These are phyloP conservation scores for Syrmaticus mikado DNA, from an alignment of 2,113 vertebrate genomes.

Conservation along the genomic window DNA sequence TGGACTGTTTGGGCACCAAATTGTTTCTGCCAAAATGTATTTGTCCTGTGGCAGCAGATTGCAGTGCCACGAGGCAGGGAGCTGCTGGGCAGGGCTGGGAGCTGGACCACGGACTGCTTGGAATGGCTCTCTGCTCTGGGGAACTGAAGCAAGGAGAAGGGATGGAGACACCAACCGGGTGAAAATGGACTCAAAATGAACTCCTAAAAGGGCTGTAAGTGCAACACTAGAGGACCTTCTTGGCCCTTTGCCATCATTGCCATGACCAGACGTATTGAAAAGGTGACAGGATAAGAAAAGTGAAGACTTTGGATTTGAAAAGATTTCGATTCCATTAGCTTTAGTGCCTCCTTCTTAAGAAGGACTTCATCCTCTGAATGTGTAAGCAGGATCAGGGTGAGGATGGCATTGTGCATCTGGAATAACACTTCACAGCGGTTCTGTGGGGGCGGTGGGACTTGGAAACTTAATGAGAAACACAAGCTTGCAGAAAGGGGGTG, in stretches of 20 bases:
- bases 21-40: not conserved
- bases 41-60: not conserved
- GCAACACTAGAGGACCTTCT: not conserved
- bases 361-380: not conserved
- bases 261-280: not conserved
- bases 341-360: not conserved
- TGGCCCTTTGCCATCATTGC: not conserved
- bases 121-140: not conserved
- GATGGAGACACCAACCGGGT: not conserved
- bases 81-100: not conserved
- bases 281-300: not conserved
- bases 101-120: not conserved
- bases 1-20: conserved; percentile 7
- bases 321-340: not conserved
- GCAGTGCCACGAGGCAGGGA: not conserved
- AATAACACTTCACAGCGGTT: not conserved
- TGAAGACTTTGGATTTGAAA: not conserved
- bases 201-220: not conserved
- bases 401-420: conserved; percentile 33
- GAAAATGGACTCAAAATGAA: not conserved
- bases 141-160: not conserved
- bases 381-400: not conserved
- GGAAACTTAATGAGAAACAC: conserved; percentile 39
- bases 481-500: conserved; percentile 7
- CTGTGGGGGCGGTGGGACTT: conserved; percentile 34